phyloP scores from a whole-genome alignment of 1,140 invertebrate genomes.

The Drosophila arawakana region DNA sequence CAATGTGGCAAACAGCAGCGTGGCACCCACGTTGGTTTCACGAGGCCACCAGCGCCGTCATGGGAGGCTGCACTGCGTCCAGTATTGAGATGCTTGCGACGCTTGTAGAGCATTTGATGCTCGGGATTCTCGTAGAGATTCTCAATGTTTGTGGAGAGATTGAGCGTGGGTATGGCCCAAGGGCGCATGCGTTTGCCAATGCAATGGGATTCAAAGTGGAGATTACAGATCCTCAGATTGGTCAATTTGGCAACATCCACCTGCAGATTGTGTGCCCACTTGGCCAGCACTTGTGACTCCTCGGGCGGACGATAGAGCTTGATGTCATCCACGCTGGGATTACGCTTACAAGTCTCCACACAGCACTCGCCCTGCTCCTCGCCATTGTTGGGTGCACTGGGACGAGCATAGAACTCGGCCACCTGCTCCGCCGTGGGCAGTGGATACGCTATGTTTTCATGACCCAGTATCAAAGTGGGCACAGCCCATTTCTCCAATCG shows the following conservation, averaged over 20 bases:
- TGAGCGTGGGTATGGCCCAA: slow-evolving; percentile 80
- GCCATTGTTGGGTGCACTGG: slow-evolving; percentile 71
- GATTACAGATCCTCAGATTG: slow-evolving; percentile 69
- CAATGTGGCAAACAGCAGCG: slow-evolving; percentile 76
- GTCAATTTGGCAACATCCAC: slow-evolving; percentile 54
- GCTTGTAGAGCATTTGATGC: slow-evolving; percentile 66
- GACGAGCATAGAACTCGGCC: slow-evolving; percentile 68
- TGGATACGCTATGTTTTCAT: slow-evolving; percentile 65
- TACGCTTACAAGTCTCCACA: slow-evolving; percentile 75
- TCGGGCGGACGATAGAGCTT: slow-evolving; percentile 78
- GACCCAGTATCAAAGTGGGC: slow-evolving; percentile 69
- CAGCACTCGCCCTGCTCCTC: slow-evolving; percentile 81
- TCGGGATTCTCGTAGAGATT: slow-evolving; percentile 80
- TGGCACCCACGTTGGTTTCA: slow-evolving; percentile 74
- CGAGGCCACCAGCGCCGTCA: not conserved
- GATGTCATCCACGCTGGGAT: slow-evolving; percentile 76
- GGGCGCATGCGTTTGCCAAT: slow-evolving; percentile 77
- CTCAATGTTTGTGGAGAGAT: slow-evolving; percentile 69
- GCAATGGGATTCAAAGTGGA: slow-evolving; percentile 77
- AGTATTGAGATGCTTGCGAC: slow-evolving; percentile 51
- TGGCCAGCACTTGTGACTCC: slow-evolving; percentile 64
- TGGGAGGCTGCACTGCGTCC: not conserved
- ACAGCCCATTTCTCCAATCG: slow-evolving; percentile 79
- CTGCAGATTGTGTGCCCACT: slow-evolving; percentile 79
- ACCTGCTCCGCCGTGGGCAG: slow-evolving; percentile 73